Percentiles rank a stretch among this genome's conserved stretches.
These are phyloP conservation scores for Lepidostoma basale DNA, from an alignment of 1,140 invertebrate genomes.

Conservation along the genomic window DNA sequence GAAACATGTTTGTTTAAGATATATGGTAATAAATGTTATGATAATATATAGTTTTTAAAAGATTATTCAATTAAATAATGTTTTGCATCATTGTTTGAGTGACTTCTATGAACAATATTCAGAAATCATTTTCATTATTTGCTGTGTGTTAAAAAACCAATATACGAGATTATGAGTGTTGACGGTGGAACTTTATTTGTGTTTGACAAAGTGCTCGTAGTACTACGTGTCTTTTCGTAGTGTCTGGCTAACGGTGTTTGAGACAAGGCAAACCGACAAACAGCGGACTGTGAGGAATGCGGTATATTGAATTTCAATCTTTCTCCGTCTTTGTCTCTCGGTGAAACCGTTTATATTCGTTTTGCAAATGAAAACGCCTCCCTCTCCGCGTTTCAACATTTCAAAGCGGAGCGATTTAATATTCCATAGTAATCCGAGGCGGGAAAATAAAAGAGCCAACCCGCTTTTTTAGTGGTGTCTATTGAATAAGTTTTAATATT, in stretches of 20 bases:
- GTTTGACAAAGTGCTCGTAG: neutral
- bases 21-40: no score
- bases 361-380: slow-evolving; percentile 26
- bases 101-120: no score
- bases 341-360: slow-evolving; percentile 34
- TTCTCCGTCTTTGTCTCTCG: slow-evolving; percentile 19
- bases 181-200: neutral
- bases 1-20: no score
- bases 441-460: neutral
- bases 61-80: no score
- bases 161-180: no score
- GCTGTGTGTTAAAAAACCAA: no score
- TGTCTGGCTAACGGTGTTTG: neutral
- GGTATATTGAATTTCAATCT: slow-evolving; percentile 44
- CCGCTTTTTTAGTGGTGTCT: slow-evolving; percentile 1
- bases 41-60: no score
- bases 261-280: slow-evolving; percentile 1
- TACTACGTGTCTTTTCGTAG: no score
- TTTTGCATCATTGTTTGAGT: no score
- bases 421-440: slow-evolving; percentile 6
- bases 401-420: slow-evolving; percentile 18
- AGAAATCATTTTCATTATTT: no score
- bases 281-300: slow-evolving; percentile 34
- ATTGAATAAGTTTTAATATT: slow-evolving; percentile 22
- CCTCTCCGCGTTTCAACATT: neutral